A percentile compares a stretch with the other conserved stretches of the same genome.
Evolutionary conservation across 1,140 invertebrate species (phyloP).

Genomic region (Hormaphis cornu): DNA sequence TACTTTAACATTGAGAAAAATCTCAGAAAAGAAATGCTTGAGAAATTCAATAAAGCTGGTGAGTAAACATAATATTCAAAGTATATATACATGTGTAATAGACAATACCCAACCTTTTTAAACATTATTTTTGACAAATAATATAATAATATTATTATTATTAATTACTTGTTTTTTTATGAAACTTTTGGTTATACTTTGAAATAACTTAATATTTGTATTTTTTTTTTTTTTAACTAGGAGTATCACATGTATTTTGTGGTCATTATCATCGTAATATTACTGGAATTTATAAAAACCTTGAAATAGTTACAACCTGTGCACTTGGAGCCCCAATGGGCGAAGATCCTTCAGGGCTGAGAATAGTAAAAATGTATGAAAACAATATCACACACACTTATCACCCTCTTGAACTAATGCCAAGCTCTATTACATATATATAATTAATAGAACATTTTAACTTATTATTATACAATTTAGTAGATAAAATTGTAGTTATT

Average conservation of each 20-base stretch:
- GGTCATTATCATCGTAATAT: conserved; percentile 51
- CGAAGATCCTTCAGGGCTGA: conserved; percentile 43
- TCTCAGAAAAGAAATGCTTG: conserved; percentile 42
- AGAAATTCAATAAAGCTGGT: conserved; percentile 44
- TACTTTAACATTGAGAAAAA: conserved; percentile 45
- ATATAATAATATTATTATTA: not conserved
- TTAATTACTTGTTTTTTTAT: not conserved
- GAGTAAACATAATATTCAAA: conserved; percentile 18
- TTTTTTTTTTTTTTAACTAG: conserved; percentile 39
- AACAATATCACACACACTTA: conserved; percentile 43
- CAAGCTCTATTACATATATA: not conserved
- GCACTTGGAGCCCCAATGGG: conserved; percentile 48
- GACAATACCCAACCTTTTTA: too few species aligned
- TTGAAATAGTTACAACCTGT: conserved; percentile 48
- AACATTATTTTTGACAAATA: too few species aligned
- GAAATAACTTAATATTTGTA: conserved; percentile 1
- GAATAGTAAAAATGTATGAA: conserved; percentile 44
- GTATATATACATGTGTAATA: too few species aligned
- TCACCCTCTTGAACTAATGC: conserved; percentile 35
- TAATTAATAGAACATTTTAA: too few species aligned
- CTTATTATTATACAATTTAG: too few species aligned
- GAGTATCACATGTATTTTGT: conserved; percentile 48
- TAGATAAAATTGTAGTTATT: too few species aligned
- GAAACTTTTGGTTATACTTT: not conserved
- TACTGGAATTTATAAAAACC: conserved; percentile 44